These are phyloP conservation scores for Elaphurus davidianus DNA, from an alignment of 2,113 vertebrate species.

Conservation along the genomic window DNA sequence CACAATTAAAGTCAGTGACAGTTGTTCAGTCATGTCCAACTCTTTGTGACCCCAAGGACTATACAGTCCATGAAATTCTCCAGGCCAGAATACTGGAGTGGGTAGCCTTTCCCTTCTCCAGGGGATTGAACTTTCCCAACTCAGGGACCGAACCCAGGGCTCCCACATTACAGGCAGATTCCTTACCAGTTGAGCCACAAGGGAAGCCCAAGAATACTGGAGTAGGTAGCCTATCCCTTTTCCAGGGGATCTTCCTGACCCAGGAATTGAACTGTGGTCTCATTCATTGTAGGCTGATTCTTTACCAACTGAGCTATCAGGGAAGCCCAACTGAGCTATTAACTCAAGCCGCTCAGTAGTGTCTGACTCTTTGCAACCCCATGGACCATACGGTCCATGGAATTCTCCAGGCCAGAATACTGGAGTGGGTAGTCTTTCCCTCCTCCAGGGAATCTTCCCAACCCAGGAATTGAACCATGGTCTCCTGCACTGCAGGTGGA, in stretches of 20 bases:
- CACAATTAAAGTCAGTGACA: not conserved
- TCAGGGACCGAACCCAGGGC: not conserved
- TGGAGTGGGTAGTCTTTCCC: not conserved
- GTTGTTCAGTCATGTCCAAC: not conserved
- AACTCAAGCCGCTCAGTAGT: no score
- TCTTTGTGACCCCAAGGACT: not conserved
- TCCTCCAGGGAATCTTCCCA: not conserved
- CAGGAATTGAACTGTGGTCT: no score
- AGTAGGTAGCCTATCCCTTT: not conserved
- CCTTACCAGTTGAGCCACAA: not conserved
- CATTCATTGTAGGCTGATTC: no score
- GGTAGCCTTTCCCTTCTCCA: not conserved
- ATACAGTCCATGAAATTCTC: not conserved
- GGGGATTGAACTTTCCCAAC: not conserved
- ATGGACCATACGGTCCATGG: no score
- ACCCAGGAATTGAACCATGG: not conserved
- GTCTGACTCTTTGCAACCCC: no score
- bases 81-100: not conserved
- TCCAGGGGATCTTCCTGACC: no score
- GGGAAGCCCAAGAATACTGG: not conserved
- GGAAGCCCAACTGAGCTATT: no score
- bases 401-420: no score
- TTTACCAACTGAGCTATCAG: no score
- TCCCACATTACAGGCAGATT: not conserved
- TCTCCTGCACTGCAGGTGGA: not conserved